Evolutionary conservation across 53 echinoderm and acorn worm species (phyloP), one percentile per base, ranked within the genome.

Genomic region (Astropecten irregularis): DNA sequence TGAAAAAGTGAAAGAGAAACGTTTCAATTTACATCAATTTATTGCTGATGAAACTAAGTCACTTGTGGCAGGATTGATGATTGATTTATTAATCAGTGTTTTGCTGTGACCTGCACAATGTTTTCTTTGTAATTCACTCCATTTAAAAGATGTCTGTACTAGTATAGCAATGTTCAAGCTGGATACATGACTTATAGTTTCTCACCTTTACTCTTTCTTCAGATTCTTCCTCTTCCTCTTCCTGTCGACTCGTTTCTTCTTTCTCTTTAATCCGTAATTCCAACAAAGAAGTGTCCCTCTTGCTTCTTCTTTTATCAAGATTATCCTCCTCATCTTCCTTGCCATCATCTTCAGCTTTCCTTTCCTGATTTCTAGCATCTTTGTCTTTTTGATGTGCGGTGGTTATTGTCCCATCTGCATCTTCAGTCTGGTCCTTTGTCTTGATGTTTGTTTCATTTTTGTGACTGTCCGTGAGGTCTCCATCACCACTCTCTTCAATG

Each of bases 261-360:
- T 79, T 62, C 57, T 79, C 79, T 36, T 79, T 79, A 2, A 79
- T 61, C 61, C 48, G 36, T 46, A 79, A 62, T 15, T 79, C 79
- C 32, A 60, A 46, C 28, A 60, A 21, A 20, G 40, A 47, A 33
- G 44, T 62, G 29, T 79, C 62, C 57, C 46, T 48, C 13, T 61
- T 65, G 9, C 68, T 82, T 52, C 38, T 49, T 52, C 63, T 38
- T 11, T 53, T 63, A 8, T 81, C 49, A 29, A 3, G 49, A 40
- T 9, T 14, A 27, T 81, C 65, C 26, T 66, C 68, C 18, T 54
- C 38, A 22, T 52, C 47, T 9, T 82, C 83, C 25, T 10, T 16
- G 37, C n/a, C 32, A 64, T 14, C 31, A 34, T 33, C 40, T 25
- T 36, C 69, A 13, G 23, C 39, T 5, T 1, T 42, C 4, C 1